A percentile compares a stretch with the other conserved stretches of the same genome.
Evolutionary conservation across 2,888 invertebrate genomes (phyloP).

Genomic region (Pristionchus entomophagus): DNA sequence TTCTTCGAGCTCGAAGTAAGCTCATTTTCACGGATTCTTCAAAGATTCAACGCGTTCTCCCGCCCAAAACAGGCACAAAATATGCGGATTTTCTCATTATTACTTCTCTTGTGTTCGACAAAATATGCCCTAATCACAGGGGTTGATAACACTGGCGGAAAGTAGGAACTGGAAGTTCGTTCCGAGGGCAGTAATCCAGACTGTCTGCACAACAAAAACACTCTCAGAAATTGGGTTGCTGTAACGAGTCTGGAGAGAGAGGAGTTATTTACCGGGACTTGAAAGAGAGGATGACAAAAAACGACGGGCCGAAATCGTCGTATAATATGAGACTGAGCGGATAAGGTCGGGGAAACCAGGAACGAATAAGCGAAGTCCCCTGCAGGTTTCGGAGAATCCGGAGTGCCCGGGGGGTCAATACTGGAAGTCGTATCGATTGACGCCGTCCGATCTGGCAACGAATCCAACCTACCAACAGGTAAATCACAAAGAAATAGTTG

Average conservation of each 20-base stretch:
- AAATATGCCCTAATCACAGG: background rate
- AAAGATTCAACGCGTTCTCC: no score
- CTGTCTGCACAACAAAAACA: background rate
- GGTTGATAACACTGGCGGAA: background rate
- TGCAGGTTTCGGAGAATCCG: slow-evolving; percentile 66
- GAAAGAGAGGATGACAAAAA: no score
- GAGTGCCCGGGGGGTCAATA: slow-evolving; percentile 64
- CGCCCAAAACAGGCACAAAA: no score
- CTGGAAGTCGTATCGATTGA: slow-evolving; percentile 68
- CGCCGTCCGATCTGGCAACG: slow-evolving; percentile 60
- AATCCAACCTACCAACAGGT: slow-evolving; percentile 68
- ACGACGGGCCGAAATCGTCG: background rate
- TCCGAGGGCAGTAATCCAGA: background rate
- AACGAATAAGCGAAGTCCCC: background rate
- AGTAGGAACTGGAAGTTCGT: background rate
- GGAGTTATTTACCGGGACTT: no score
- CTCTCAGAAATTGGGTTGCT: background rate
- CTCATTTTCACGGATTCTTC: background rate
- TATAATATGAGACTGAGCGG: background rate
- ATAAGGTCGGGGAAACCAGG: background rate
- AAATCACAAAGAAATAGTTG: background rate
- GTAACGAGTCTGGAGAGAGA: no score
- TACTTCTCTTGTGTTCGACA: background rate
- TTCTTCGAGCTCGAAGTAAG: slow-evolving; percentile 72
- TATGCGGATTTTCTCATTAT: background rate